Evolutionary conservation across 2,888 invertebrate genomes (phyloP).

Genomic region (Stratiomys singularior): DNA sequence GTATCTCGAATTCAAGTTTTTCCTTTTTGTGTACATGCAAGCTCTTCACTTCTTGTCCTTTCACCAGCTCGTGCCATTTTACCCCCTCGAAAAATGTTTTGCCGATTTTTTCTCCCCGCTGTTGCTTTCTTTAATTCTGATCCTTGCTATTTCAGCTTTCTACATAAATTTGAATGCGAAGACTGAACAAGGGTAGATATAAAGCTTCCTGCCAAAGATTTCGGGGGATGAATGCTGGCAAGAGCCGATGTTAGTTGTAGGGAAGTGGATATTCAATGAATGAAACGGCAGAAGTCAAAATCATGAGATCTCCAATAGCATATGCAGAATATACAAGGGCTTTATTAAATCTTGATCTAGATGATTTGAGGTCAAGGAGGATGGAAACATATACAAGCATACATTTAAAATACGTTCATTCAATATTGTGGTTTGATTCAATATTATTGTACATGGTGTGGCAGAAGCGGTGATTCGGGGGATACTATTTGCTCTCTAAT

Average conservation of each 20-base stretch:
- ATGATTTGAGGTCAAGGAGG: conserved; percentile 4
- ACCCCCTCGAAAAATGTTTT: no score
- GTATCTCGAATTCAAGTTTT: neutral
- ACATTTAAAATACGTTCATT: no score
- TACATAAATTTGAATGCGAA: no score
- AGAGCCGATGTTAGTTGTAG: neutral
- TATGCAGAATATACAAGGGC: neutral
- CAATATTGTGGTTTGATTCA: no score
- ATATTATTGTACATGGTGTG: neutral
- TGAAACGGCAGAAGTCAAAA: conserved; percentile 9
- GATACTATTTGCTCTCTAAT: neutral
- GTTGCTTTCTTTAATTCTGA: no score
- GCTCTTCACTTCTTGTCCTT: neutral
- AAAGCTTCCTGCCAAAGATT: no score
- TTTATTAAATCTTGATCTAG: conserved; percentile 9
- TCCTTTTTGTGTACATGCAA: neutral
- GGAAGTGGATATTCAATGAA: neutral
- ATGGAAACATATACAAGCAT: neutral
- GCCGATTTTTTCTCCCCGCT: no score
- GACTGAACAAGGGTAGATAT: no score
- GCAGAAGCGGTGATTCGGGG: neutral
- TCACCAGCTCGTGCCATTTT: neutral
- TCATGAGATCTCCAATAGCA: neutral
- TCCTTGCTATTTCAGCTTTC: no score
- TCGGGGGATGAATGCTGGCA: neutral